A percentile compares a stretch with the other conserved stretches of the same genome.
phyloP scores from a whole-genome alignment of 2,113 vertebrate genomes.

The Xiphophorus maculatus region DNA sequence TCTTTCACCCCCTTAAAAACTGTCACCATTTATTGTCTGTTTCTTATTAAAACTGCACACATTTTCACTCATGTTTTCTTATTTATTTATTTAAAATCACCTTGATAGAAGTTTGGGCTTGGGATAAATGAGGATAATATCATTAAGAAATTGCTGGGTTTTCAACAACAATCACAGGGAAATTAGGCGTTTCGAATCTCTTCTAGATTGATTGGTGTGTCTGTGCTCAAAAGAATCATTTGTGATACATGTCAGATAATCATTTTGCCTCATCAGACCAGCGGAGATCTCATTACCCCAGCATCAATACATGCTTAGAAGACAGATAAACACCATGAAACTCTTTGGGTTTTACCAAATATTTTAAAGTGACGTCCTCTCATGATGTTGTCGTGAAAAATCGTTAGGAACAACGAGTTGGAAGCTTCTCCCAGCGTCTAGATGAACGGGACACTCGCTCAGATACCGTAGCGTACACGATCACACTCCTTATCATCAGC shows the following conservation, averaged over 20 bases:
- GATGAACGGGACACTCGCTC: conserved; percentile 15
- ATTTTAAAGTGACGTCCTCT: conserved; percentile 49
- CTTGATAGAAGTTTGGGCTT: not conserved
- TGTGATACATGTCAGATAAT: conserved; percentile 49
- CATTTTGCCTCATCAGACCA: conserved; percentile 66
- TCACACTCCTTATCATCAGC: not conserved
- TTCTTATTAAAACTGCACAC: not conserved
- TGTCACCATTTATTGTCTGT: not conserved
- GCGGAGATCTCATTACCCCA: conserved; percentile 73
- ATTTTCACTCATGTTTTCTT: too few species aligned
- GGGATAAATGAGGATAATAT: too few species aligned
- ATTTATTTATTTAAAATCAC: not conserved
- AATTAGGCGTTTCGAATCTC: not conserved
- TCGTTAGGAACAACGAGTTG: not conserved
- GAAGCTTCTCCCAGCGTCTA: not conserved
- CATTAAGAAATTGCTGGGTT: too few species aligned
- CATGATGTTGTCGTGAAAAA: too few species aligned
- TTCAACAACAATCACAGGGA: too few species aligned
- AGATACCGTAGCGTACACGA: too few species aligned
- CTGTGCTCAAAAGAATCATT: conserved; percentile 40
- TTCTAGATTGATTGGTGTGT: not conserved
- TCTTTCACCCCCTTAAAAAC: not conserved
- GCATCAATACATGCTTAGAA: conserved; percentile 71
- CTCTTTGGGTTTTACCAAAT: conserved; percentile 60
- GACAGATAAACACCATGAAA: conserved; percentile 63